Percentiles rank a stretch among this genome's conserved stretches.
phyloP scores from a whole-genome alignment of 2,113 vertebrate genomes.

The Camelus bactrianus region DNA sequence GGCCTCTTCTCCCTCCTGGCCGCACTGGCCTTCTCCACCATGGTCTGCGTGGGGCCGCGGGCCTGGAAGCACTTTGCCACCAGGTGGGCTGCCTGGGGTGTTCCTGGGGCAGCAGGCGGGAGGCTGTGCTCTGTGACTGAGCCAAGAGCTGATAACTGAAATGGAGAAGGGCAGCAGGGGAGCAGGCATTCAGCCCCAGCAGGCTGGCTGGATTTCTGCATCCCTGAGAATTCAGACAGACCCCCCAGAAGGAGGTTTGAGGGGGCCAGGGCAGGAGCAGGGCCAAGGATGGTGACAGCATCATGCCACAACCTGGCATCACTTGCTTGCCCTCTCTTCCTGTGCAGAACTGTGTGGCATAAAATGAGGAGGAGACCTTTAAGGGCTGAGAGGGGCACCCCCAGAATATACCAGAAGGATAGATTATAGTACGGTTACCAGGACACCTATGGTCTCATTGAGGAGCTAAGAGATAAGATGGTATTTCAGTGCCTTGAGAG shows the following conservation, averaged over 20 bases:
- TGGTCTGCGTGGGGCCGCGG: conserved; percentile 91
- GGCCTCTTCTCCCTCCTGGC: conserved; percentile 95
- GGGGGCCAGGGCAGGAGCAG: background rate
- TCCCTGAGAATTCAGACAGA: background rate
- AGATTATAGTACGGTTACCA: background rate
- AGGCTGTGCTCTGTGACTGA: background rate
- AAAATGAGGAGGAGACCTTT: background rate
- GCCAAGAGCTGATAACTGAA: fast-evolving
- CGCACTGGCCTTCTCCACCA: conserved; percentile 91
- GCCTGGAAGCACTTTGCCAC: conserved; percentile 91
- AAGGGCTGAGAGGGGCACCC: background rate
- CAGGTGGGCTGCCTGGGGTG: conserved; percentile 85
- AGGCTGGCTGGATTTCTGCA: background rate
- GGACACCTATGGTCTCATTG: background rate
- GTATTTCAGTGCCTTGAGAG: background rate
- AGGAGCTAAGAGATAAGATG: background rate
- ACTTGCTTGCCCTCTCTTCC: background rate
- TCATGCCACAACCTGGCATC: fast-evolving
- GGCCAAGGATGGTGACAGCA: background rate
- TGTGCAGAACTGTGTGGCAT: background rate
- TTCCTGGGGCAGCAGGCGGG: fast-evolving
- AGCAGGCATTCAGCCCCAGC: background rate
- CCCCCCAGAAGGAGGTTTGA: background rate
- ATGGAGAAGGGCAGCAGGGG: background rate
- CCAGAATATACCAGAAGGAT: background rate